Evolutionary conservation across 2,797 vertebrate species (phyloP).

Genomic region (Alectoris magna): DNA sequence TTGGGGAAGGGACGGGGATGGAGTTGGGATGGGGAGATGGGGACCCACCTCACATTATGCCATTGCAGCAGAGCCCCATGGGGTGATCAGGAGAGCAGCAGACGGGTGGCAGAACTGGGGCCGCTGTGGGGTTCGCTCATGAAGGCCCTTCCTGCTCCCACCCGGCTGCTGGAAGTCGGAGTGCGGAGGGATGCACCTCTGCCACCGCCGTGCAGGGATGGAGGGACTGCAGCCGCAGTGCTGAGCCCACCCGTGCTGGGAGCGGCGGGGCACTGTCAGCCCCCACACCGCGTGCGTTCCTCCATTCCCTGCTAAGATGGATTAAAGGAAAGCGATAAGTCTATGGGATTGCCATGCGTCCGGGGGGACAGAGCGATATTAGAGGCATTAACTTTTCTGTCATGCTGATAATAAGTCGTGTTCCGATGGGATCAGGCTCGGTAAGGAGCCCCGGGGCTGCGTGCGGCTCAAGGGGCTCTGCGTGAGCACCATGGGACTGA

Average conservation of each 20-base stretch:
- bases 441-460: neutral
- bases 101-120: neutral
- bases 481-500: fast-evolving
- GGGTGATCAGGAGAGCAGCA: neutral
- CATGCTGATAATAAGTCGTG: slow-evolving; percentile 20
- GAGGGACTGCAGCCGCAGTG: too few relatives aligned
- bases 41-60: too few relatives aligned
- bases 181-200: neutral
- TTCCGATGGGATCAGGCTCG: slow-evolving; percentile 1
- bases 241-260: too few relatives aligned
- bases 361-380: slow-evolving; percentile 44
- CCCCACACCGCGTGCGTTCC: neutral
- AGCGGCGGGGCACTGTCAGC: neutral
- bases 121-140: neutral
- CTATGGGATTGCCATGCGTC: slow-evolving; percentile 42
- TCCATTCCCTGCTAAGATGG: slow-evolving; percentile 16
- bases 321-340: slow-evolving; percentile 59
- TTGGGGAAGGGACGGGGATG: neutral
- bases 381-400: slow-evolving; percentile 60
- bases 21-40: too few relatives aligned
- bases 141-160: neutral
- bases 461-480: neutral
- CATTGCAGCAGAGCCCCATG: too few relatives aligned
- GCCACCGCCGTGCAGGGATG: neutral
- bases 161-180: neutral